Conservation (phyloP, 2,113 vertebrate species). For the Tyrannus savana region DNA sequence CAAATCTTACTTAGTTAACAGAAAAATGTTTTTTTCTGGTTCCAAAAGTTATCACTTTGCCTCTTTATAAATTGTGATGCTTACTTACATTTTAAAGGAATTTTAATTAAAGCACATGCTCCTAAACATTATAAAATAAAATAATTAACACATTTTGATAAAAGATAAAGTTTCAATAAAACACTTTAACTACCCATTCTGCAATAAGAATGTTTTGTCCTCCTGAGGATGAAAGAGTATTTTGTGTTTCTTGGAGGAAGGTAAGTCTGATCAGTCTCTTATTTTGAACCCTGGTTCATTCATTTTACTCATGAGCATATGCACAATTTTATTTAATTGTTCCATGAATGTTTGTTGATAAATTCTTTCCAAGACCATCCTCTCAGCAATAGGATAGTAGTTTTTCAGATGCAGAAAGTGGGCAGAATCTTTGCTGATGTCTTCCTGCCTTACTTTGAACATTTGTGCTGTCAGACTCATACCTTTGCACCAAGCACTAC, state of each 20-base stretch:
- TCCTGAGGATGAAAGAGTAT: not conserved
- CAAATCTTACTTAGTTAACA: not conserved
- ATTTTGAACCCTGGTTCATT: not conserved
- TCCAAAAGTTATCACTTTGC: not conserved
- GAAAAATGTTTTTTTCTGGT: not conserved
- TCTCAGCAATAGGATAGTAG: not conserved
- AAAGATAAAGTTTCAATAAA: not conserved
- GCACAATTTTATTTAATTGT: not conserved
- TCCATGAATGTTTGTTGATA: not conserved
- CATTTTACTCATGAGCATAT: not conserved
- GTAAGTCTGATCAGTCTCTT: not conserved
- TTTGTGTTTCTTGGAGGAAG: not conserved
- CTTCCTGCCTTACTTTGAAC: not conserved
- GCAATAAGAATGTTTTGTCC: not conserved
- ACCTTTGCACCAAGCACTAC: fast-evolving
- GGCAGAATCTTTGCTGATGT: not conserved
- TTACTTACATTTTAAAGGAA: not conserved
- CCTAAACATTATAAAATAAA: not conserved
- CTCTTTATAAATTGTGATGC: not conserved
- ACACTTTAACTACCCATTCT: not conserved
- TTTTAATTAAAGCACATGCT: not conserved
- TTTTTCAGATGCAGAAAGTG: not conserved
- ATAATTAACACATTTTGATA: not conserved
- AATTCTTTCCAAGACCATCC: not conserved
- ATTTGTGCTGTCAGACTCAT: not conserved